These are phyloP conservation scores for Anthrax anthrax DNA, from an alignment of 2,888 invertebrate genomes.

Conservation along the genomic window DNA sequence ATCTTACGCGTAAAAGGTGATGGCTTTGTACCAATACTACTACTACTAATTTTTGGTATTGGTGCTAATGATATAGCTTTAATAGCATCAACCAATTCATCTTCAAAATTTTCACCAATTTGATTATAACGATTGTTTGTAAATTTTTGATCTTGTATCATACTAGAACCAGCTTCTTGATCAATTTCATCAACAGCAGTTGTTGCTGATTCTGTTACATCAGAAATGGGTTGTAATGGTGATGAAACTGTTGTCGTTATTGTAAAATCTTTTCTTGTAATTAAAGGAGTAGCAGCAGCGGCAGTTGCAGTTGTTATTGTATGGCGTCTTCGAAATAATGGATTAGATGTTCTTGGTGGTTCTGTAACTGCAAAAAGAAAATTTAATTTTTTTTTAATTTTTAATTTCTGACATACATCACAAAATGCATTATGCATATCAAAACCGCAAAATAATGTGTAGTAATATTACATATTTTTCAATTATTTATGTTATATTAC, in stretches of 20 bases:
- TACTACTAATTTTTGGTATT: slow-evolving; percentile 9
- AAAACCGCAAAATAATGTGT: no score
- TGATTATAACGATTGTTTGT: slow-evolving; percentile 23
- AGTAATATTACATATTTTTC: no score
- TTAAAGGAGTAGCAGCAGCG: slow-evolving; percentile 11
- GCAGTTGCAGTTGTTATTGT: slow-evolving; percentile 17
- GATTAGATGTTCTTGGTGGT: slow-evolving; percentile 29
- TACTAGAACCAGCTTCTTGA: slow-evolving; percentile 31
- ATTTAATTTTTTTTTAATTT: no score
- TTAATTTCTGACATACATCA: no score
- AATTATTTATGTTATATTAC: no score
- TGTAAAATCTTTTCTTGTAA: slow-evolving; percentile 7
- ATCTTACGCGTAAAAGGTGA: no score
- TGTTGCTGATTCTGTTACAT: slow-evolving; percentile 11
- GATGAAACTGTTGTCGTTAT: slow-evolving; percentile 7
- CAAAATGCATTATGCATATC: no score
- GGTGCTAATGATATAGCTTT: slow-evolving; percentile 17
- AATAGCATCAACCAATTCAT: slow-evolving; percentile 15
- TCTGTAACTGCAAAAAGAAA: slow-evolving; percentile 33
- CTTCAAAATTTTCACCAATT: slow-evolving; percentile 18
- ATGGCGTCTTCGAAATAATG: slow-evolving; percentile 34
- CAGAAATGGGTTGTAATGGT: slow-evolving; percentile 9
- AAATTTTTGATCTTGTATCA: slow-evolving; percentile 22
- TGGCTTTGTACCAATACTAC: slow-evolving; percentile 2
- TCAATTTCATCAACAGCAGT: slow-evolving; percentile 16